Conservation (phyloP, 2,113 vertebrate genomes). For the Charina bottae region DNA sequence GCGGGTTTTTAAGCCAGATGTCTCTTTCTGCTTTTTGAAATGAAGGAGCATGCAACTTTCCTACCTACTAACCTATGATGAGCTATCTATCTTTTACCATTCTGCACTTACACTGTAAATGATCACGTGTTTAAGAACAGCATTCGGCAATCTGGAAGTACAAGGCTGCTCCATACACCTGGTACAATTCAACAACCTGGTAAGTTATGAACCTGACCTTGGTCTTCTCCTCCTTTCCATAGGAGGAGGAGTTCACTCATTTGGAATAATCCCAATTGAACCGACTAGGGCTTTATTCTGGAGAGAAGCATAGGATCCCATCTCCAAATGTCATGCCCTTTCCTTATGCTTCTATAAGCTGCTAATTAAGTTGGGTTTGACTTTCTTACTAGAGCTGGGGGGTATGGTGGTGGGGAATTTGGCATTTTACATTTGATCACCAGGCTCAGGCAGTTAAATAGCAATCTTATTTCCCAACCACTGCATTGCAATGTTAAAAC, state of each 20-base stretch:
- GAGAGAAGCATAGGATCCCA: not conserved
- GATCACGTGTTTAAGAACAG: not conserved
- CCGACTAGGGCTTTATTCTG: not conserved
- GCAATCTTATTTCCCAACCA: not conserved
- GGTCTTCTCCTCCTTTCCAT: not conserved
- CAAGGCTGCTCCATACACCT: not conserved
- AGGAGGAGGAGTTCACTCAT: not conserved
- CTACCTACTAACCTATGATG: not conserved
- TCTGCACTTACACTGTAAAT: not conserved
- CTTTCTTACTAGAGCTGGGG: not conserved
- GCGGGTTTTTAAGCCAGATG: not conserved
- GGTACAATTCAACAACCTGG: not conserved
- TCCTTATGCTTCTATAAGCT: not conserved
- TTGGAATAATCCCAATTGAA: not conserved
- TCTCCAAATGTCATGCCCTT: not conserved
- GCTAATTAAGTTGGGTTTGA: not conserved
- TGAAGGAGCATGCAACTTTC: not conserved
- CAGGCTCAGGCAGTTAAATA: not conserved
- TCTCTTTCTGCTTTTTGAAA: not conserved
- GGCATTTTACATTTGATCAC: not conserved
- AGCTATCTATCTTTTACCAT: not conserved
- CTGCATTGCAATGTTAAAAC: not conserved
- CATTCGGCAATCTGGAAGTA: not conserved
- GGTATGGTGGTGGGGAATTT: not conserved
- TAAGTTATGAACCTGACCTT: not conserved